Conservation (phyloP, 2,797 vertebrate species). For the Syndactyla subalaris region DNA sequence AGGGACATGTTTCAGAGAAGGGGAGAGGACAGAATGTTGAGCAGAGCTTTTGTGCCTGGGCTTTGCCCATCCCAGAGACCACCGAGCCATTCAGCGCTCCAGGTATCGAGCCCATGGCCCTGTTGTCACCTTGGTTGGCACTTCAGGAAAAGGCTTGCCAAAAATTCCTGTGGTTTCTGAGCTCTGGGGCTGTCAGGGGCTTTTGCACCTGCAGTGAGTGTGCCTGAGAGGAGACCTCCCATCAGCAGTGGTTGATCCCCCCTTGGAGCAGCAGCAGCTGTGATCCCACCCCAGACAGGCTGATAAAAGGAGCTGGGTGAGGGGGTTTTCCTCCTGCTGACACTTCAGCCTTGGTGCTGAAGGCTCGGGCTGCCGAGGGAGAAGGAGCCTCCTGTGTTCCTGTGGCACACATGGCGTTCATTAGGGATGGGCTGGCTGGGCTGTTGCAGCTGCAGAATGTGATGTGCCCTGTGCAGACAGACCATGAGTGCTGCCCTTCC, state of each 20-base stretch:
- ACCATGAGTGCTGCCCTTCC: background rate
- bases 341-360: rapidly evolving
- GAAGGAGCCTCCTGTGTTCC: background rate
- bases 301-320: background rate
- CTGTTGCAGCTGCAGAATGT: background rate
- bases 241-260: background rate
- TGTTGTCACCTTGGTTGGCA: background rate
- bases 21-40: background rate
- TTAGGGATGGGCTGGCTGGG: background rate
- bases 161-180: background rate
- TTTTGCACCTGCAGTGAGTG: background rate
- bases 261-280: background rate
- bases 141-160: background rate
- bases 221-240: background rate
- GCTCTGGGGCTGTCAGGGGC: background rate
- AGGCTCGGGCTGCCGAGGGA: background rate
- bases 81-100: rapidly evolving
- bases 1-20: background rate
- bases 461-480: background rate
- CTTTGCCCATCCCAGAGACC: background rate
- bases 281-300: background rate
- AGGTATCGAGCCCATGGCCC: background rate
- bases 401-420: rapidly evolving
- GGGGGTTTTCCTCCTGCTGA: background rate
- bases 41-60: background rate